Evolutionary conservation across 2,797 vertebrate genomes (phyloP), one percentile per base, ranked within the genome.

Genomic region (Coilia nasus): DNA sequence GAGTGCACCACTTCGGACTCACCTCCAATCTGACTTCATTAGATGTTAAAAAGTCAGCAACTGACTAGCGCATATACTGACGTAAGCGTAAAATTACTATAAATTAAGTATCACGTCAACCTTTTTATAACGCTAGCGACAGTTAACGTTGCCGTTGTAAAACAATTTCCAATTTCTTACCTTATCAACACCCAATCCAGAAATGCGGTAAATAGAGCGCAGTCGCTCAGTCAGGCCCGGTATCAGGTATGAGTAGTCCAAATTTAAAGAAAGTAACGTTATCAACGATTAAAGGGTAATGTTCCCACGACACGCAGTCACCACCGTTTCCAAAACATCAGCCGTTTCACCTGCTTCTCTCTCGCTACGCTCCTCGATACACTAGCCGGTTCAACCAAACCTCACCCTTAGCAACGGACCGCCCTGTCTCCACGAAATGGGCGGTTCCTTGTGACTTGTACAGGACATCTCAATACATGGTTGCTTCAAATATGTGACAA

Each of bases 391-490:
- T 87, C 86, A 86, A 88, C 88, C 87, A 85, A 90, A 89, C 89
- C 84, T 83, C 93, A 89, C 92, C 94, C 95, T 91, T 95, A 93
- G 94, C 94, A 94, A 96, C 95, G 94, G 92, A 90, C 94, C 94
- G 93, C 94, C 95, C 75, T 85, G 83, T 81, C 56, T 19, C 28
- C 23, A 47, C 85, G 35, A 5, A 94, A 93, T 93, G 94, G 94
- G 54, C 57, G 60, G 54, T 1, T 82, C 17, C 14, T 0, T 75
- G 21, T 67, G 80, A 25, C 47, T 82, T 19, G 81, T 14, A 6
- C 31, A 10, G 35, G 6, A 44, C 44, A 46, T 23, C 35, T 60
- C 81, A 25, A 80, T 21, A 41, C 71, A 41, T 31, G 7, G 35
- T 78, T 78, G 31, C 31, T 60, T 15, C 28, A 81, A 85, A 78